Evolutionary conservation across 53 echinoderm and acorn worm species (phyloP), one percentile per base, ranked within the genome.

Genomic region (Actinopyga echinites): DNA sequence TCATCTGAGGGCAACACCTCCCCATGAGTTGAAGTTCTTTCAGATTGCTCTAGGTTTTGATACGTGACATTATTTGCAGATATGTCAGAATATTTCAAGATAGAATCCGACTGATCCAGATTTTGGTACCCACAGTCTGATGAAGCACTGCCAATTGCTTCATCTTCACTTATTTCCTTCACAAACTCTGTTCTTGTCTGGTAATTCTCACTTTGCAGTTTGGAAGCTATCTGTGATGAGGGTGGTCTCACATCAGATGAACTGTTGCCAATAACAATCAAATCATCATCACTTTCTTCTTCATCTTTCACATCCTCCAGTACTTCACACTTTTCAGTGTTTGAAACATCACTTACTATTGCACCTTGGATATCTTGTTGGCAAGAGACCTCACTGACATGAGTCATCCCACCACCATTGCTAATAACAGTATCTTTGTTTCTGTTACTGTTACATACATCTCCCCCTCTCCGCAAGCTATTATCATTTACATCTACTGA

Each of bases 131-230:
- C 77, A 23, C 56, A 53, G 63, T 62, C 81, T 6, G 81, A 80
- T 22, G 81, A 80, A 62, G 81, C 81, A n/a, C 81, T 80, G 21
- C 63, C 81, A 0, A 80, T 80, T 13, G 81, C 81, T 34, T 80
- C 81, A 60, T 80, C 81, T 62, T 80, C 81, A 62, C 81, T 80
- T 28, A 61, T 43, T 4, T 42, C 81, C 49, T 77, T 77, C 15
- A 4, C 22, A 24, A 30, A 26, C 56, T 56, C 55, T 34, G 49
- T 17, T 17, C 17, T 49, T 17, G 17, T 17, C 49, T 49, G 49
- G 49, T 49, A 0, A 49, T 1, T 6, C 49, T 15, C 13, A 49
- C 13, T 49, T 15, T 6, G 12, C 7, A 15, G 15, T 49, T 49
- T 17, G 17, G 49, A 3, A 15, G 49, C 49, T 10, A 49, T 49